Percentiles rank a stretch among this genome's conserved stretches.
Evolutionary conservation across 1,140 invertebrate species (phyloP).

Genomic region (Fopius arisanus): DNA sequence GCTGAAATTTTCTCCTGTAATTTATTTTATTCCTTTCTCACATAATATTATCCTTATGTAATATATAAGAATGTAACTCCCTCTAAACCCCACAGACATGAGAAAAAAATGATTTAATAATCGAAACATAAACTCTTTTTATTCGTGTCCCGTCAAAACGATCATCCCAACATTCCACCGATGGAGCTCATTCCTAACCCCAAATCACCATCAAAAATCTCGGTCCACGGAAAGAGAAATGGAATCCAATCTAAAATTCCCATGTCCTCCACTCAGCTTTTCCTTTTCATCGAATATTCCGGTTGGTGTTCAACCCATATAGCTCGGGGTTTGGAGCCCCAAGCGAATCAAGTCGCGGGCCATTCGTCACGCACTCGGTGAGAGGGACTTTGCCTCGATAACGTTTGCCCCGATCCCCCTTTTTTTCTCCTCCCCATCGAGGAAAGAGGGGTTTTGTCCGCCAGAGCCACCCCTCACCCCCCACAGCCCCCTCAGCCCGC

Average conservation of each 20-base stretch:
- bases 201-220: background rate
- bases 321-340: background rate
- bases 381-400: constrained; percentile 61
- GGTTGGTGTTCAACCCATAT: constrained; percentile 27
- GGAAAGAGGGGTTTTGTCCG: background rate
- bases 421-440: background rate
- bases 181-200: background rate
- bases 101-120: too few species aligned
- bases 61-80: too few species aligned
- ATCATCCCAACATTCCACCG: too few species aligned
- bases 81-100: too few species aligned
- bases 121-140: too few species aligned
- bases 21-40: too few species aligned
- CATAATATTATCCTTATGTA: too few species aligned
- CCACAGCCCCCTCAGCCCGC: too few species aligned
- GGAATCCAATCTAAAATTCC: background rate
- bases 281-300: constrained; percentile 57
- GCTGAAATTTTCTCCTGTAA: too few species aligned
- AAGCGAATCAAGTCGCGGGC: constrained; percentile 45
- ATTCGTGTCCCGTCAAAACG: too few species aligned
- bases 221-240: background rate
- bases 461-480: background rate
- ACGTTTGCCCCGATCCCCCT: constrained; percentile 41
- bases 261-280: constrained; percentile 12
- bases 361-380: constrained; percentile 65